Conservation (phyloP, 2,113 vertebrate species). For the Scartelaos histophorus region DNA sequence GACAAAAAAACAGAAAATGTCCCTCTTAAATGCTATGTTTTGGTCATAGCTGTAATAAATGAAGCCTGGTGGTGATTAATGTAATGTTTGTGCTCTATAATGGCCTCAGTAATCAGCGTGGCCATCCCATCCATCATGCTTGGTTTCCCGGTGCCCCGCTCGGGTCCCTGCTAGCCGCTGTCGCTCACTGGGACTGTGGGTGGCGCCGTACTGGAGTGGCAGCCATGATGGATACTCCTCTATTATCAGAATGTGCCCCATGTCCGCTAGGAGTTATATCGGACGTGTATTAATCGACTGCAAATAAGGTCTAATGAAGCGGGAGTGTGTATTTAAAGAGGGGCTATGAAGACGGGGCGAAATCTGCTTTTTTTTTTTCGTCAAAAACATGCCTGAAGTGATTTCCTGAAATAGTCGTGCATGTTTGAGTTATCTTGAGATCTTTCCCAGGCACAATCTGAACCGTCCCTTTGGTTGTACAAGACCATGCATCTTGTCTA, state of each 20-base stretch:
- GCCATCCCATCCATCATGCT: slow-evolving; percentile 31
- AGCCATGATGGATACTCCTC: slow-evolving; percentile 68
- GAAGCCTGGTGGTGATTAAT: slow-evolving; percentile 26
- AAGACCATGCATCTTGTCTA: too few relatives aligned
- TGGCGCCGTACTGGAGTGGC: slow-evolving; percentile 50
- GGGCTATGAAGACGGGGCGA: too few relatives aligned
- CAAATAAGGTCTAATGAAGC: slow-evolving; percentile 65
- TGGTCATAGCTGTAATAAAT: background rate
- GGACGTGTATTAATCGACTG: slow-evolving; percentile 69
- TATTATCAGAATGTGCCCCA: slow-evolving; percentile 54
- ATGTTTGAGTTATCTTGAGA: too few relatives aligned
- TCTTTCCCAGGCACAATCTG: too few relatives aligned
- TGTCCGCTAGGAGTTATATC: slow-evolving; percentile 24
- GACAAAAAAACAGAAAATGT: background rate
- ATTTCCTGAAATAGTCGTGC: too few relatives aligned
- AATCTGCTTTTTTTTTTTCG: too few relatives aligned
- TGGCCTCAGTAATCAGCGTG: slow-evolving; percentile 21
- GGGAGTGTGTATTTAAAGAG: background rate
- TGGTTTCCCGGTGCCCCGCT: slow-evolving; percentile 38
- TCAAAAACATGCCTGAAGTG: too few relatives aligned
- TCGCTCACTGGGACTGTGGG: slow-evolving; percentile 21
- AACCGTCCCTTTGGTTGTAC: too few relatives aligned
- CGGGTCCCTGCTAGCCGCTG: slow-evolving; percentile 19
- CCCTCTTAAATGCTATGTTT: background rate
- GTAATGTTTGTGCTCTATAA: slow-evolving; percentile 36